Conservation (phyloP, 2,113 vertebrate species). For the Scomber colias region DNA sequence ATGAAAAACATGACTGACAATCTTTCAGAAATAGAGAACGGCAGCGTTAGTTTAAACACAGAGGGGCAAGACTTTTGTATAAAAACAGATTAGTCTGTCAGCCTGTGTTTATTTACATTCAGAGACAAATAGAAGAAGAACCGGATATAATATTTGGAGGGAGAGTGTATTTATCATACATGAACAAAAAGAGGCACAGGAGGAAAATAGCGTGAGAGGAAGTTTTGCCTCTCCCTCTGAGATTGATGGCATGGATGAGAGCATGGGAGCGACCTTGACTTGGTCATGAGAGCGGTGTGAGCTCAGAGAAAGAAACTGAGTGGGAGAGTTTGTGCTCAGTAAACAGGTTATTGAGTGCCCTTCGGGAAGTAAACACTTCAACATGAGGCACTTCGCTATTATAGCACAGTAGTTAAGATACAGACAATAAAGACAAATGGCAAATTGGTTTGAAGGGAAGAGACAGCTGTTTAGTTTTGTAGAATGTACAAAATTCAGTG, state of each 20-base stretch:
- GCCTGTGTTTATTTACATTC: conserved; percentile 69
- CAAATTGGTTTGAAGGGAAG: conserved; percentile 30
- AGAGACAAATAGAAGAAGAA: conserved; percentile 52
- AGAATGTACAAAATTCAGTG: conserved; percentile 24
- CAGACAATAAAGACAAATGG: conserved; percentile 56
- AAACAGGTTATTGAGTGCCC: conserved; percentile 53
- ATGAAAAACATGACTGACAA: conserved; percentile 10
- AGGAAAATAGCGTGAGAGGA: conserved; percentile 65
- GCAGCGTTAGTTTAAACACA: not conserved
- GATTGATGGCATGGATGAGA: conserved; percentile 59
- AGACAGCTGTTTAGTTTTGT: conserved; percentile 34
- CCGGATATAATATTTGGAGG: conserved; percentile 56
- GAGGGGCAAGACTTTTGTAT: conserved; percentile 21
- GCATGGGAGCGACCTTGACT: conserved; percentile 71
- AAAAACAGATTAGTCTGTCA: conserved; percentile 53
- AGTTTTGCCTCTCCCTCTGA: conserved; percentile 46
- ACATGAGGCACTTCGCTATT: conserved; percentile 34
- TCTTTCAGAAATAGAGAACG: conserved; percentile 23
- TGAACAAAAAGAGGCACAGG: conserved; percentile 1
- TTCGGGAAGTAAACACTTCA: conserved; percentile 66
- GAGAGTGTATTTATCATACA: conserved; percentile 50
- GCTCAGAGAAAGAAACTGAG: conserved; percentile 1
- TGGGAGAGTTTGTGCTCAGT: conserved; percentile 55
- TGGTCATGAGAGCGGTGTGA: conserved; percentile 50
- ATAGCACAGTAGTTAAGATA: conserved; percentile 24